Evolutionary conservation across 1,140 invertebrate genomes (phyloP).

Genomic region (Drosophila pectinifera): DNA sequence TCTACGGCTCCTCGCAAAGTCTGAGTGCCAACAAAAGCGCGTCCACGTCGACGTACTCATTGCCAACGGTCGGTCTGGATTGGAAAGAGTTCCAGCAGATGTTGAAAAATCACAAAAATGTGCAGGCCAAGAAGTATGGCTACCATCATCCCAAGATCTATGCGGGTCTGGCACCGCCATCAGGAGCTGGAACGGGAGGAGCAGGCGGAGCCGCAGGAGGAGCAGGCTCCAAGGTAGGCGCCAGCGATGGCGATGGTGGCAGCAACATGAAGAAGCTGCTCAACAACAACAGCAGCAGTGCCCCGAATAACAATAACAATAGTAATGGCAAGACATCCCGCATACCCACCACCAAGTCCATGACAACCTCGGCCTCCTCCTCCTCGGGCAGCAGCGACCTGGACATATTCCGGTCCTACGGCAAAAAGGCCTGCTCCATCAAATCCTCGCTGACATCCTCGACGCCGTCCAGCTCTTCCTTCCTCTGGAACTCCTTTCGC

Average conservation of each 20-base stretch:
- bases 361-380: slow-evolving; percentile 31
- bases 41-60: slow-evolving; percentile 70
- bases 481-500: slow-evolving; percentile 82
- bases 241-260: neutral
- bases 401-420: slow-evolving; percentile 61
- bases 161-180: slow-evolving; percentile 1
- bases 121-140: slow-evolving; percentile 71
- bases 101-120: slow-evolving; percentile 84
- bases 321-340: slow-evolving; percentile 58
- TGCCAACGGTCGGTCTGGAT: slow-evolving; percentile 64
- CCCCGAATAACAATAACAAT: slow-evolving; percentile 44
- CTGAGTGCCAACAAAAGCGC: slow-evolving; percentile 60
- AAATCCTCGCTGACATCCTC: slow-evolving; percentile 40
- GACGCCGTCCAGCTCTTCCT: slow-evolving; percentile 64
- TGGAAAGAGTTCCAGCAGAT: slow-evolving; percentile 76
- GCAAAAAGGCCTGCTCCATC: slow-evolving; percentile 30
- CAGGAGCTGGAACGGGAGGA: neutral
- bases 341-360: slow-evolving; percentile 59
- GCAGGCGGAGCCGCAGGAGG: neutral
- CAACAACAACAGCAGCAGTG: slow-evolving; percentile 36
- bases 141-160: slow-evolving; percentile 73
- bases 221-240: neutral
- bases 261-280: slow-evolving; percentile 62
- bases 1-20: slow-evolving; percentile 83
- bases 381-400: slow-evolving; percentile 47